Conservation (phyloP, 2,888 invertebrate genomes). For the Latheticus oryzae region DNA sequence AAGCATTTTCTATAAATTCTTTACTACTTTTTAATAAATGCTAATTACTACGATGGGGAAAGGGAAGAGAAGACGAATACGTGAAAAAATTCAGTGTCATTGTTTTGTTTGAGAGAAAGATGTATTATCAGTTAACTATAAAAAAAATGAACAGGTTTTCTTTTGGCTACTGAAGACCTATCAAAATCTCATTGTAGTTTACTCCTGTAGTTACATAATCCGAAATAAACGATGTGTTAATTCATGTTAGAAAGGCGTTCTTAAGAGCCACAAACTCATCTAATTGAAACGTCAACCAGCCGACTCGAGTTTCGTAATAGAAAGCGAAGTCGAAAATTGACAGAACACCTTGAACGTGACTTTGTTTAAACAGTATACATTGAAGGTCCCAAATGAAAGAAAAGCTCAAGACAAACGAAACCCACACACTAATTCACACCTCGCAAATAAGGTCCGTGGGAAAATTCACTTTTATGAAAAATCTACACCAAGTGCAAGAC, state of each 20-base stretch:
- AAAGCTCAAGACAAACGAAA: conserved; percentile 4
- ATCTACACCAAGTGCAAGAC: conserved; percentile 16
- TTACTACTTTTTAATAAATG: too few species aligned
- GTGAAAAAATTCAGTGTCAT: too few species aligned
- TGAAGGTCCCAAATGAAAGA: conserved; percentile 11
- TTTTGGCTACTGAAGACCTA: too few species aligned
- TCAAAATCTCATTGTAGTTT: too few species aligned
- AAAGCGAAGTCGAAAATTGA: conserved; percentile 36
- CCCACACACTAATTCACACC: conserved; percentile 36
- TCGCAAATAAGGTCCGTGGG: conserved; percentile 38
- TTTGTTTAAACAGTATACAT: conserved; percentile 31
- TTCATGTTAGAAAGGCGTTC: conserved; percentile 24
- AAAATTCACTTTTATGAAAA: conserved; percentile 27
- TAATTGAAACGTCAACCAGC: conserved; percentile 31
- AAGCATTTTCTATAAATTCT: too few species aligned
- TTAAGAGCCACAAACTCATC: conserved; percentile 27
- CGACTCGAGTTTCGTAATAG: conserved; percentile 33
- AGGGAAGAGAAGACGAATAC: too few species aligned
- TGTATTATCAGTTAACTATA: too few species aligned
- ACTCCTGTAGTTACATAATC: conserved; percentile 20
- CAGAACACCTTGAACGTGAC: conserved; percentile 41
- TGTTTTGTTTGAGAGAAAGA: too few species aligned
- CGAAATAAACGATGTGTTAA: conserved; percentile 28
- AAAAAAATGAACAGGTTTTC: too few species aligned
- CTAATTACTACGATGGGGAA: too few species aligned